phyloP scores from a whole-genome alignment of 2,113 vertebrate species.

The Tychaedon coryphoeus region DNA sequence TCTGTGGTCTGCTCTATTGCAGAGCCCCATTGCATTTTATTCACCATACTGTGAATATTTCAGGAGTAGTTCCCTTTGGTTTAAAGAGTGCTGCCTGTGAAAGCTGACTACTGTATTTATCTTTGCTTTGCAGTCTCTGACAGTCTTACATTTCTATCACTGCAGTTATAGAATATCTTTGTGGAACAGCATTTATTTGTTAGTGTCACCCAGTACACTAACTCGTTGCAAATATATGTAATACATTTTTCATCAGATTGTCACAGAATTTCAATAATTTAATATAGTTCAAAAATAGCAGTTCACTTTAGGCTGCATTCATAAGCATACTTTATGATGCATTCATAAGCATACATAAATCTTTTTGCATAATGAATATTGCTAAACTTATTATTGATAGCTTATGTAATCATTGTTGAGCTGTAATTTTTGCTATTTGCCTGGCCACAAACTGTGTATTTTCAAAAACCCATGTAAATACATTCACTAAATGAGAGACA shows the following conservation, averaged over 20 bases:
- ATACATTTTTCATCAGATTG: conserved; percentile 18
- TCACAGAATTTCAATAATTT: conserved; percentile 6
- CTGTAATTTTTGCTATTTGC: neutral
- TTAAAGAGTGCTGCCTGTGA: neutral
- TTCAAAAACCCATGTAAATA: neutral
- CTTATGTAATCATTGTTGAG: neutral
- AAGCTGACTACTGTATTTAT: neutral
- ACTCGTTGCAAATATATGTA: neutral
- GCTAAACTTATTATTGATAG: neutral
- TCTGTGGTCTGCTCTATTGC: neutral
- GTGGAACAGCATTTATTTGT: neutral
- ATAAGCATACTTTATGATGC: neutral
- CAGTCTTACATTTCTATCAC: neutral
- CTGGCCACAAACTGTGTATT: neutral
- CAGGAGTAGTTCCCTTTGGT: neutral
- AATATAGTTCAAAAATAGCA: neutral
- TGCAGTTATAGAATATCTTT: neutral
- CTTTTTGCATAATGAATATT: neutral
- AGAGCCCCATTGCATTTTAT: neutral
- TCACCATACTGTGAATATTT: neutral
- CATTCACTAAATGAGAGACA: neutral
- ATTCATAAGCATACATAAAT: neutral
- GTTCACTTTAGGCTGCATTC: neutral
- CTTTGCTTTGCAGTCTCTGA: neutral
- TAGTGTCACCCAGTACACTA: neutral